Evolutionary conservation across 2,888 invertebrate species (phyloP).

Genomic region (Diplolepis rosae): DNA sequence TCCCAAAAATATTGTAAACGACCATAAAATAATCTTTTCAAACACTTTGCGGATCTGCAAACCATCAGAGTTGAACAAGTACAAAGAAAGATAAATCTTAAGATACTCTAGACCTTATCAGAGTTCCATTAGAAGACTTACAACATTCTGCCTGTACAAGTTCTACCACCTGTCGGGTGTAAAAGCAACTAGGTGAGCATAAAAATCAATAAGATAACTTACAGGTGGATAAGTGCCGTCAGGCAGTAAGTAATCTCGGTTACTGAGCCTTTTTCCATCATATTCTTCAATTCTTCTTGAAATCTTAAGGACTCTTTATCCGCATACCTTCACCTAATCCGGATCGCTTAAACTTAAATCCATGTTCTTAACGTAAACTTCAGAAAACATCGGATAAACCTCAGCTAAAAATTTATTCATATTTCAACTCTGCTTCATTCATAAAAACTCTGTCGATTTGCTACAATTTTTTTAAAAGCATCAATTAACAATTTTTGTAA

Average conservation of each 20-base stretch:
- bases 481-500: no score
- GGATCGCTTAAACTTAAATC: conserved; percentile 42
- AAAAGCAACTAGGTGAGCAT: conserved; percentile 52
- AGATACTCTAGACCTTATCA: conserved; percentile 11
- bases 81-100: not conserved
- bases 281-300: conserved; percentile 9
- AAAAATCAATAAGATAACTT: conserved; percentile 64
- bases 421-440: conserved; percentile 49
- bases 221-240: conserved; percentile 62
- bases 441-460: no score
- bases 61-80: not conserved
- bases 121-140: conserved; percentile 8
- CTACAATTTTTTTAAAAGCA: no score
- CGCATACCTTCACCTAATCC: conserved; percentile 17
- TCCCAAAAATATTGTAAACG: not conserved
- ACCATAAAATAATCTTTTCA: not conserved
- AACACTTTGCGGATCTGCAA: not conserved
- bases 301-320: not conserved
- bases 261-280: conserved; percentile 33
- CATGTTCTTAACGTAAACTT: conserved; percentile 45
- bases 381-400: conserved; percentile 62
- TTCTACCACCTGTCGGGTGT: conserved; percentile 64
- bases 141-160: conserved; percentile 36
- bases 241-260: conserved; percentile 52
- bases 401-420: conserved; percentile 51